Base-by-base conservation (phyloP, 2,888 invertebrate species). In the Cacoxenus indagator region DNA sequence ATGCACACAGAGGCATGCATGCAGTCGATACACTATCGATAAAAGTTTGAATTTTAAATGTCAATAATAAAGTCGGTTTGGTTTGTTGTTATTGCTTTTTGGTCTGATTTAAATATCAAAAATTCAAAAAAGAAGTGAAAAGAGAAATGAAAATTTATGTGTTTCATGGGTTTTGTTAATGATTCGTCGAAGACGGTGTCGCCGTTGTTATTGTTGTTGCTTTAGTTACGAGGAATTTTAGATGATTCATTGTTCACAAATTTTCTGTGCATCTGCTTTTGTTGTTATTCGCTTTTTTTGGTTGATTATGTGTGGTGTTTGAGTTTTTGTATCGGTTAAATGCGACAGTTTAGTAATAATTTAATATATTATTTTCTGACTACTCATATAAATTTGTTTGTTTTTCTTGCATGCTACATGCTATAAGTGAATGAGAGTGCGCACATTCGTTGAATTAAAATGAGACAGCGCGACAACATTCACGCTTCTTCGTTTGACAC, bases 151-250 rank as follows among this genome's bases (percentile, higher is more conserved):
- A 46, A 46, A 55, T 62, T 19, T 22, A 17, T 45, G 43, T 19
- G 17, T 26, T 8, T 6, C 9, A 11, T 48, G 24, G 11, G 4
- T n/a, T 48, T 45, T 45, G 46, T 51, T 31, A 11, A 3, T 31
- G 27, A 24, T 61, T 31, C 19, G 19, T 19, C 2, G 4, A 31
- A 8, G 5, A 11, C 31, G 31, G 5, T 29, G 14, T 27, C n/a
- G 51, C 6, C 22, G 51, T 4, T 65, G 65, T 65, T 65, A 62
- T 69, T 70, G 64, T 67, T 70, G 67, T 67, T 65, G 6, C 48
- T 66, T 68, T 67, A 70, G 70, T 73, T 76, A 82, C 78, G 78
- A 73, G 78, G 79, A 83, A 78, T 82, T 75, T 65, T 71, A 64
- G 70, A 76, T 78, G 83, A 80, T 74, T 82, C 79, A 80, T 64